These are phyloP conservation scores for Gadus chalcogrammus DNA, from an alignment of 2,113 vertebrate species.

Conservation along the genomic window DNA sequence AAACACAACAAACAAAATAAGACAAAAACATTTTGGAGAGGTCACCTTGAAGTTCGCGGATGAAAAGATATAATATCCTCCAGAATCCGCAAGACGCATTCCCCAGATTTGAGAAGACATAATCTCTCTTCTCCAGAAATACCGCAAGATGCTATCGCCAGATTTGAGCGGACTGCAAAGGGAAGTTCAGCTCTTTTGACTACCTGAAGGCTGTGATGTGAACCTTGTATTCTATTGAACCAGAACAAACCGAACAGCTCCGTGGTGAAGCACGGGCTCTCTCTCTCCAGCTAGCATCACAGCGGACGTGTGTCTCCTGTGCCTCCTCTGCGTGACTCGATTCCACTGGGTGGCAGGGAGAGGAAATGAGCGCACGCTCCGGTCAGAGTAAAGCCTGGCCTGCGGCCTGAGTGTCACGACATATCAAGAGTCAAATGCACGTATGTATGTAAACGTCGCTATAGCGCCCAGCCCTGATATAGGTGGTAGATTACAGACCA, in stretches of 20 bases:
- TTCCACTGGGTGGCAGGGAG: neutral
- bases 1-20: neutral
- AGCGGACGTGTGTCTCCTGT: neutral
- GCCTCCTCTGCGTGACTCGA: neutral
- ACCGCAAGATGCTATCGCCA: too few relatives aligned
- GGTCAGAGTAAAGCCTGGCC: neutral
- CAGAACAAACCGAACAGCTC: neutral
- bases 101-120: neutral
- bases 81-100: too few relatives aligned
- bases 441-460: neutral
- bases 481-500: neutral
- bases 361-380: neutral
- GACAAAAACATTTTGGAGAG: slow-evolving; percentile 19
- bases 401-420: slow-evolving; percentile 1
- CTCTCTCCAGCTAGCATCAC: slow-evolving; percentile 2
- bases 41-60: neutral
- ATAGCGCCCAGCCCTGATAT: neutral
- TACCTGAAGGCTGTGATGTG: neutral
- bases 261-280: neutral
- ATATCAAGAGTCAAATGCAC: neutral
- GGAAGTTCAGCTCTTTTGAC: neutral
- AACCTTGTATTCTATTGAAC: neutral
- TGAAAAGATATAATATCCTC: neutral
- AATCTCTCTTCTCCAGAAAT: neutral
- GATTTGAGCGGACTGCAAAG: neutral